Evolutionary conservation across 2,113 vertebrate genomes (phyloP), one percentile per base, ranked within the genome.

Genomic region (Brachyistius frenatus): DNA sequence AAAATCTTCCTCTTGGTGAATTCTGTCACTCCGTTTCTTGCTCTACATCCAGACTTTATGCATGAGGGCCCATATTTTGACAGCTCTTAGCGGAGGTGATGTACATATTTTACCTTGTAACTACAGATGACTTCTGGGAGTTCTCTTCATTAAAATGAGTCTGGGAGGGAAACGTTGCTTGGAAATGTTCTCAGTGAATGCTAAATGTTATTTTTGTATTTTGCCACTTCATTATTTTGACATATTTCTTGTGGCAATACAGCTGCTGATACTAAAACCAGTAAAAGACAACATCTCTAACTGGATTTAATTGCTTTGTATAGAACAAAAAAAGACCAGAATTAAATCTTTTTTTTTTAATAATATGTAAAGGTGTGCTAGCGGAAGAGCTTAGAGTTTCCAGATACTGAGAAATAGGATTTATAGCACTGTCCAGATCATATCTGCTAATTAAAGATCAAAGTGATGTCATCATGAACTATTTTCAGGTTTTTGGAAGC

Each of bases 401-500:
- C 66, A 39, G 41, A 69, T 66, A 66, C 30, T 57, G 11, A 33
- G 5, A 57, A 73, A 78, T 73, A 32, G 64, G 46, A 88, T 79
- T 84, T 56, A 66, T 6, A 1, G 78, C 44, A 2, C 39, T 39
- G 66, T 65, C 33, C 80, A 65, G 64, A 67, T 87, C 70, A 69
- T 39, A 79, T 71, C 36, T 67, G 56, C 44, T 87, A 85, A 87
- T 89, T 86, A 79, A 83, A 83, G 76, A 81, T 89, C 76, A 90
- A 87, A 87, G 80, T 55, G 41, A 66, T 86, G 78, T 85, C 80
- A 62, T 85, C 69, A 78, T 80, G 72, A 65, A 61, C 56, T 30
- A 76, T 75, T 89, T 72, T 58, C 73, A 66, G 80, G 76, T 65
- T 84, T 70, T 36, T 36, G 46, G 61, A 67, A 53, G 76, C 56